These are phyloP conservation scores for Athene cunicularia DNA, from an alignment of 2,113 vertebrate species.

Conservation along the genomic window DNA sequence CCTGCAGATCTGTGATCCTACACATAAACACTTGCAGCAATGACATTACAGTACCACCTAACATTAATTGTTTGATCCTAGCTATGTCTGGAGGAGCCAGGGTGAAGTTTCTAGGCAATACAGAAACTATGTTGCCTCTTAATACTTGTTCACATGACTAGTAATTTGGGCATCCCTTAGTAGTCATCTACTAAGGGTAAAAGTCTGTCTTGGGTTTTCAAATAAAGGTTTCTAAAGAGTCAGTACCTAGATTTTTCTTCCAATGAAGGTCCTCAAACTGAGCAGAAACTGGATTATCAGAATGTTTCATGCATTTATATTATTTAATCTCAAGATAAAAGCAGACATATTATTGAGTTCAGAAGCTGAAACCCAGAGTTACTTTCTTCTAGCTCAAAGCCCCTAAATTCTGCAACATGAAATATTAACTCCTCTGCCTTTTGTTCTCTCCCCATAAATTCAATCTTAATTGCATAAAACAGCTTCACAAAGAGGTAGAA, in stretches of 20 bases:
- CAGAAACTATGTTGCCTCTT: not conserved
- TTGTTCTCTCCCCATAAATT: not conserved
- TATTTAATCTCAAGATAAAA: not conserved
- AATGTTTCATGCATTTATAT: not conserved
- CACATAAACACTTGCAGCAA: not conserved
- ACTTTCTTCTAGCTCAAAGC: not conserved
- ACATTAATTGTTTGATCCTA: not conserved
- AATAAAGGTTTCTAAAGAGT: not conserved
- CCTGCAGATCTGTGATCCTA: not conserved
- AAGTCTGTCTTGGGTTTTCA: not conserved
- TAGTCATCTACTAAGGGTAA: not conserved
- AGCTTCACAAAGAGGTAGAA: not conserved
- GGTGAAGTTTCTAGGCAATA: not conserved
- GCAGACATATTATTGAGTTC: not conserved
- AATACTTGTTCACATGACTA: not conserved
- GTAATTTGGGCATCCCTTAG: not conserved
- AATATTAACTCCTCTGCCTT: not conserved
- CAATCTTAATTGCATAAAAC: not conserved
- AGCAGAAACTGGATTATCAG: not conserved
- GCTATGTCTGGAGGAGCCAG: not conserved
- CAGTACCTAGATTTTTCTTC: not conserved
- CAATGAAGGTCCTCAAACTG: not conserved
- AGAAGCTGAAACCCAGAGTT: not conserved
- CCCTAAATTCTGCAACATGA: not conserved
- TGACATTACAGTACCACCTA: too few species aligned